phyloP scores from a whole-genome alignment of 2,888 invertebrate genomes.

The Pristionchus exspectatus region DNA sequence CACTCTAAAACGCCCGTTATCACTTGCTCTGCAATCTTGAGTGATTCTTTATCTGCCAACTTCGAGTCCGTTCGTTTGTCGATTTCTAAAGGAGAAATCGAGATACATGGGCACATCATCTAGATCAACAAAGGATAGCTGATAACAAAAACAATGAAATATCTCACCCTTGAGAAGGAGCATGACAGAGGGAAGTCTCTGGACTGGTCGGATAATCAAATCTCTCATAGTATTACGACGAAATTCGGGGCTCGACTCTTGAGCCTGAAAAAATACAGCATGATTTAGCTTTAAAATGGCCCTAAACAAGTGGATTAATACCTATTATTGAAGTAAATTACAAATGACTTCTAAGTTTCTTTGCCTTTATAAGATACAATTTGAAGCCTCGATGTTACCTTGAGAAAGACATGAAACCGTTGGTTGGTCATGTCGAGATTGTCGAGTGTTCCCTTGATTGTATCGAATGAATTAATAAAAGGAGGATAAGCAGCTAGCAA shows the following conservation, averaged over 20 bases:
- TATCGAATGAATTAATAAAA: constrained; percentile 98
- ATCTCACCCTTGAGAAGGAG: constrained; percentile 90
- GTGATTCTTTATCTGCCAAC: constrained; percentile 48
- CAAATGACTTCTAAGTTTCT: too few species aligned
- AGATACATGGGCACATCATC: neutral
- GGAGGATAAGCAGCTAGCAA: constrained; percentile 89
- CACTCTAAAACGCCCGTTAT: constrained; percentile 53
- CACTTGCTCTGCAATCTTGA: constrained; percentile 21
- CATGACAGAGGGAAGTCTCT: constrained; percentile 95
- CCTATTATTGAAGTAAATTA: too few species aligned
- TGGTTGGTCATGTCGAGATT: constrained; percentile 94
- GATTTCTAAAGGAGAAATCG: constrained; percentile 27
- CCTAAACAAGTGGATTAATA: neutral
- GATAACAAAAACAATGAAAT: neutral
- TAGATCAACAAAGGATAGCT: neutral
- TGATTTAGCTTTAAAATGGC: neutral
- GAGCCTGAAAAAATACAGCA: constrained; percentile 75
- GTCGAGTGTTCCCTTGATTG: constrained; percentile 93
- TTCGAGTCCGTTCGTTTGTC: constrained; percentile 55
- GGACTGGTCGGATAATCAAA: constrained; percentile 96
- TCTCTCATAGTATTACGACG: constrained; percentile 96
- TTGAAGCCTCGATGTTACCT: constrained; percentile 82
- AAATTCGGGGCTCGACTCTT: constrained; percentile 89
- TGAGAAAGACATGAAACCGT: constrained; percentile 97
- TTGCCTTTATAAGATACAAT: neutral